Base-by-base conservation (phyloP, 2,888 invertebrate species). In the Orthosia cruda region DNA sequence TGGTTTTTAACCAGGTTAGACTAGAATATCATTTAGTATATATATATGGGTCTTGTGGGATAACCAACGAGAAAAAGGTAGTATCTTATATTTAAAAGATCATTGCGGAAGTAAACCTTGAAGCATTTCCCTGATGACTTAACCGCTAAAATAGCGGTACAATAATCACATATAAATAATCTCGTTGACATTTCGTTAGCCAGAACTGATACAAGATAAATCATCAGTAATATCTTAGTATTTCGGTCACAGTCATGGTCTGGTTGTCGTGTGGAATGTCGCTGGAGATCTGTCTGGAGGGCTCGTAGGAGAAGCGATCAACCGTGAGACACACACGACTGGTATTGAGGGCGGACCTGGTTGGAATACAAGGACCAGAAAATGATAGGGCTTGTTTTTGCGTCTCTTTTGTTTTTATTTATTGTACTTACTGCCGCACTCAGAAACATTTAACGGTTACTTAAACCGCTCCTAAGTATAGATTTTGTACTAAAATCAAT, bases 181-280 rank as follows among this genome's bases (percentile, higher is more conserved):
- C 55, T 57, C 32, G 59, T 77, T 61, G 67, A 40, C 66, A 71
- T 77, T 82, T 66, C 55, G 62, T 63, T 62, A 54, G 62, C 54
- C 54, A 58, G 52, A 81, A 66, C 62, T 45, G 65, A 61, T 71
- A 71, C 45, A 50, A 65, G 52, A 65, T 77, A 71, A 68, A 76
- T 71, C 61, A 61, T 80, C 59, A 65, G 57, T 65, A 64, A 63
- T 68, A 65, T 65, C 50, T 61, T 3, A 67, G 66, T 79, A 75
- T 73, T 74, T 86, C 67, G 72, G 77, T 76, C 74, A 66, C 52
- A 58, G 83, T 77, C 63, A 83, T 71, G 84, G 84, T 83, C 79
- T 73, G 64, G 20, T 61, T 74, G 64, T 15, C 18, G 15, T 5
- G 45, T 18, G 79, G 87, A 86, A 86, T 87, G 84, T 71, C 72